These are phyloP conservation scores for Chrysocyon brachyurus DNA, from an alignment of 2,797 vertebrate species.

Conservation along the genomic window DNA sequence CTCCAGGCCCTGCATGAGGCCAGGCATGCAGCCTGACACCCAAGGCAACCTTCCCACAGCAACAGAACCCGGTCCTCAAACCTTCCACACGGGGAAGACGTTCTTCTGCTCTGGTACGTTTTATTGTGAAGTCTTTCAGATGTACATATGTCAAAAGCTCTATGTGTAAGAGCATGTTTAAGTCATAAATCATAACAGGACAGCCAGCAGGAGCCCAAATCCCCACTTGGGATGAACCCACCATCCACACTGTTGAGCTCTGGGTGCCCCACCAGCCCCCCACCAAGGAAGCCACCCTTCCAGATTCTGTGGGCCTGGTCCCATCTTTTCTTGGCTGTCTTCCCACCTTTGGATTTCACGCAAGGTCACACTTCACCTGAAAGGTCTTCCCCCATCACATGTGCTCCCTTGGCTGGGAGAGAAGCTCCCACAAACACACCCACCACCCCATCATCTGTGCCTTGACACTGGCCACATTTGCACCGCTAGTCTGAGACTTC, in stretches of 20 bases:
- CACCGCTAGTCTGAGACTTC: neutral
- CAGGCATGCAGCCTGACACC: fast-evolving
- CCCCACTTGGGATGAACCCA: neutral
- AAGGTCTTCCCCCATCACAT: fast-evolving
- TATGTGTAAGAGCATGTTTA: neutral
- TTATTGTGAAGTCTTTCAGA: neutral
- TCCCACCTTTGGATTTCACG: fast-evolving
- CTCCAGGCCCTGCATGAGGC: neutral
- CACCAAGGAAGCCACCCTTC: neutral
- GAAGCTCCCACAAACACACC: neutral
- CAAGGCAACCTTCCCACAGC: neutral
- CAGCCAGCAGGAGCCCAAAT: neutral
- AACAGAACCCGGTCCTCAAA: fast-evolving
- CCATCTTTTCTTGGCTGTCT: neutral
- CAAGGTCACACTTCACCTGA: neutral
- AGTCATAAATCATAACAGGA: too few species aligned
- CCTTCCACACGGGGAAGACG: too few species aligned
- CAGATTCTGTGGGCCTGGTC: too few species aligned
- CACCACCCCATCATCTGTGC: neutral
- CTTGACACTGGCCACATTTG: neutral
- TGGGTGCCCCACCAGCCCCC: neutral
- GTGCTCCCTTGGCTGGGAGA: neutral
- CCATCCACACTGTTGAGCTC: fast-evolving
- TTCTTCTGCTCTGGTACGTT: neutral
- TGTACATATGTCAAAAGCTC: fast-evolving